Evolutionary conservation across 2,113 vertebrate genomes (phyloP).

Genomic region (Puffinus mauretanicus): DNA sequence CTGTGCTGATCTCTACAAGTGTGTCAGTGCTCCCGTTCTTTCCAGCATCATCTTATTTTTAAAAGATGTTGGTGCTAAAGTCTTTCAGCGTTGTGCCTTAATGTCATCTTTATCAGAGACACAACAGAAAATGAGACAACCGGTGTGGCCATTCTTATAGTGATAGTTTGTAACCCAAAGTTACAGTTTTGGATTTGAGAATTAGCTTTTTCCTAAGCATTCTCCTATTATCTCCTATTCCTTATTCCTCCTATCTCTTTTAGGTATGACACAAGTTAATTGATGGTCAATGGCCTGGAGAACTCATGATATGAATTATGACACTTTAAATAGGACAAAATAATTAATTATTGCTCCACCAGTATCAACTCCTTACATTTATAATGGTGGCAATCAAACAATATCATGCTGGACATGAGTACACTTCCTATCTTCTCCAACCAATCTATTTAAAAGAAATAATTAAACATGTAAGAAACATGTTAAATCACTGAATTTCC

Average conservation of each 20-base stretch:
- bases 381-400: background rate
- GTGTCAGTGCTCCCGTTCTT: background rate
- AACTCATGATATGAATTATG: background rate
- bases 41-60: background rate
- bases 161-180: background rate
- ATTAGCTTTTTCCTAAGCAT: background rate
- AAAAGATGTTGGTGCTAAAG: background rate
- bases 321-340: background rate
- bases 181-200: background rate
- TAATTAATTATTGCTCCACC: background rate
- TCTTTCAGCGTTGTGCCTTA: background rate
- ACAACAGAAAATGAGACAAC: background rate
- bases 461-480: background rate
- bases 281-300: background rate
- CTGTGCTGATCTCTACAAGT: background rate
- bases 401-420: background rate
- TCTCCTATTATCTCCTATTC: background rate
- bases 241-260: background rate
- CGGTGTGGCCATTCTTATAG: background rate
- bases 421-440: background rate
- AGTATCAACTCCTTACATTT: background rate
- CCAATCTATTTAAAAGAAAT: background rate
- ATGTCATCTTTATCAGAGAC: background rate
- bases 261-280: background rate
- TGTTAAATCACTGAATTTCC: slow-evolving; percentile 1